A percentile compares a stretch with the other conserved stretches of the same genome.
phyloP scores from a whole-genome alignment of 2,797 vertebrate species.

The Lacerta viridis region DNA sequence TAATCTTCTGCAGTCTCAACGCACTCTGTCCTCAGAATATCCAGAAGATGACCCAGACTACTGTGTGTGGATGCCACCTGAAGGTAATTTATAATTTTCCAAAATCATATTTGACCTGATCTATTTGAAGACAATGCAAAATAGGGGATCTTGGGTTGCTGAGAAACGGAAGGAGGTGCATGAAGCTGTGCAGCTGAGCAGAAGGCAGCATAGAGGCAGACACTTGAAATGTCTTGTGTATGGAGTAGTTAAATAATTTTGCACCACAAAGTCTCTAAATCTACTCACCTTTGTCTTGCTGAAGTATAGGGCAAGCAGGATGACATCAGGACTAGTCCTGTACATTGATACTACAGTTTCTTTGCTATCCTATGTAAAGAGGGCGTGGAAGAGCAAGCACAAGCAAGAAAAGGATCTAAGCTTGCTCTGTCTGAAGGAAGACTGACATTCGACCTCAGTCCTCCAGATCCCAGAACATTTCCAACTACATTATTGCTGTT shows the following conservation, averaged over 20 bases:
- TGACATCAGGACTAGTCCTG: background rate
- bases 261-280: background rate
- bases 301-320: background rate
- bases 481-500: background rate
- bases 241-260: background rate
- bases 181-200: background rate
- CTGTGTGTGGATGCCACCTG: conserved; percentile 94
- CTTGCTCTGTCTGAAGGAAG: background rate
- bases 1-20: conserved; percentile 79
- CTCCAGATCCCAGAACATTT: background rate
- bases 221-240: background rate
- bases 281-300: background rate
- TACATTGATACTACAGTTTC: background rate
- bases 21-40: conserved; percentile 84
- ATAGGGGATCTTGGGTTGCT: background rate
- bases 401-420: background rate
- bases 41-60: conserved; percentile 97
- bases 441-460: background rate
- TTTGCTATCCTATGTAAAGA: background rate
- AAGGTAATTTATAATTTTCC: conserved; percentile 81
- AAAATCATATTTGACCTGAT: background rate
- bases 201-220: background rate
- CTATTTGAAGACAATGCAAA: background rate
- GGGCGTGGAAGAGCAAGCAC: no score
- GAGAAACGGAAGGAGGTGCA: background rate